These are phyloP conservation scores for Nannospalax galili DNA, from an alignment of 2,113 vertebrate genomes.

Conservation along the genomic window DNA sequence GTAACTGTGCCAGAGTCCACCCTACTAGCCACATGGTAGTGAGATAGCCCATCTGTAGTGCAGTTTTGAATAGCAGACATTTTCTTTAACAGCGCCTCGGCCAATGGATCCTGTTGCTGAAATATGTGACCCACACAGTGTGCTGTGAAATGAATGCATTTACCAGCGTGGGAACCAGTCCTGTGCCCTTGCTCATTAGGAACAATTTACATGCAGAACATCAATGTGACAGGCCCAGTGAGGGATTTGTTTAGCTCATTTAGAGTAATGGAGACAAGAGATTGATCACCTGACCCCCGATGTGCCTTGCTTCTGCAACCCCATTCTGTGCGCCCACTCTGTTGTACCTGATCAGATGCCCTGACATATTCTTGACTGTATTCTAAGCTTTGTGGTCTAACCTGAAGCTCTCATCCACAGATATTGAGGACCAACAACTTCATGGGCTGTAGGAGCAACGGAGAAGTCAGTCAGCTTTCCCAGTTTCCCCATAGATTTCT, in stretches of 20 bases:
- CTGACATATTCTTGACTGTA: neutral
- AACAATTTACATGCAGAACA: slow-evolving; percentile 84
- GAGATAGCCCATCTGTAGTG: neutral
- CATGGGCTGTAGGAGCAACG: neutral
- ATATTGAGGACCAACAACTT: neutral
- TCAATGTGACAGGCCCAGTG: slow-evolving; percentile 82
- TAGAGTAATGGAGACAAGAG: slow-evolving; percentile 84
- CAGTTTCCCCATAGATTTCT: neutral
- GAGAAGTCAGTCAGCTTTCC: neutral
- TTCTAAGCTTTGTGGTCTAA: neutral
- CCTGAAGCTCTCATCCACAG: too few species aligned
- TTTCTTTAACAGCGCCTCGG: slow-evolving; percentile 35
- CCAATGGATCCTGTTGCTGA: slow-evolving; percentile 16
- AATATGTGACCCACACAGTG: slow-evolving; percentile 33
- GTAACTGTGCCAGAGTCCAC: neutral
- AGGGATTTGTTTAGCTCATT: slow-evolving; percentile 88
- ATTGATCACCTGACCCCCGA: slow-evolving; percentile 83
- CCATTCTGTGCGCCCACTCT: slow-evolving; percentile 36
- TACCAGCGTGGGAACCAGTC: slow-evolving; percentile 63
- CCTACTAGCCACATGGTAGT: fast-evolving
- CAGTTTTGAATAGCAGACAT: neutral
- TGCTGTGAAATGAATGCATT: slow-evolving; percentile 67
- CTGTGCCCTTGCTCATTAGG: slow-evolving; percentile 81
- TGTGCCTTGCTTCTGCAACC: slow-evolving; percentile 44
- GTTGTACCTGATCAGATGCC: too few species aligned